Conservation (phyloP, 2,888 invertebrate genomes). For the Thecocarcelia acutangulata region DNA sequence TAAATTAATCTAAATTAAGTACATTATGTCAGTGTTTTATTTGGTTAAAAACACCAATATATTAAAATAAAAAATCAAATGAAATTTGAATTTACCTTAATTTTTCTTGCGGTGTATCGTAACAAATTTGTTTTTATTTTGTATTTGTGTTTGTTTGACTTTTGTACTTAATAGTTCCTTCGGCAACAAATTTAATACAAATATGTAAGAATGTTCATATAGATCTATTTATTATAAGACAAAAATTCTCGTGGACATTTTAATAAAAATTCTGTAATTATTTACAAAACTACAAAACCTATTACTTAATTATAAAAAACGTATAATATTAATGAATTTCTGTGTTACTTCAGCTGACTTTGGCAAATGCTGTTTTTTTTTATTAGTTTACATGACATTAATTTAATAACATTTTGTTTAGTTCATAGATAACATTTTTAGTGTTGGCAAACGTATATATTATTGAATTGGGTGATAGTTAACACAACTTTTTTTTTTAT, state of each 20-base stretch:
- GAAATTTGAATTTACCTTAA: conserved; percentile 11
- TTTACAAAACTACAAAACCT: not conserved
- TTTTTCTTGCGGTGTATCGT: conserved; percentile 35
- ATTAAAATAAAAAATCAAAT: not conserved
- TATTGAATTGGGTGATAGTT: not conserved
- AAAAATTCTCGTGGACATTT: no score
- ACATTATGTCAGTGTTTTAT: not conserved
- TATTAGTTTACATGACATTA: conserved; percentile 23
- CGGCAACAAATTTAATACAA: no score
- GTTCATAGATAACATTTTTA: not conserved
- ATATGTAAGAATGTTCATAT: no score
- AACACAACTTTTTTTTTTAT: no score
- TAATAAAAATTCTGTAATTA: no score
- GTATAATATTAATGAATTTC: not conserved
- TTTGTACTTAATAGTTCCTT: not conserved
- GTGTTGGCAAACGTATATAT: conserved; percentile 23
- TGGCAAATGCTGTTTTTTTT: not conserved
- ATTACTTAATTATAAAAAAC: conserved; percentile 1
- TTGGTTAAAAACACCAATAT: not conserved
- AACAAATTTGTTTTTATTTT: conserved; percentile 32
- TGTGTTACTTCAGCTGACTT: conserved; percentile 29
- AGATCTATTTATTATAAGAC: no score
- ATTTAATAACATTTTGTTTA: conserved; percentile 18
- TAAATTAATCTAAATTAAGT: no score
- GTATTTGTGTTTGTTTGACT: conserved; percentile 22